Evolutionary conservation across 2,888 invertebrate species (phyloP).

Genomic region (Sclerodermus sp.): DNA sequence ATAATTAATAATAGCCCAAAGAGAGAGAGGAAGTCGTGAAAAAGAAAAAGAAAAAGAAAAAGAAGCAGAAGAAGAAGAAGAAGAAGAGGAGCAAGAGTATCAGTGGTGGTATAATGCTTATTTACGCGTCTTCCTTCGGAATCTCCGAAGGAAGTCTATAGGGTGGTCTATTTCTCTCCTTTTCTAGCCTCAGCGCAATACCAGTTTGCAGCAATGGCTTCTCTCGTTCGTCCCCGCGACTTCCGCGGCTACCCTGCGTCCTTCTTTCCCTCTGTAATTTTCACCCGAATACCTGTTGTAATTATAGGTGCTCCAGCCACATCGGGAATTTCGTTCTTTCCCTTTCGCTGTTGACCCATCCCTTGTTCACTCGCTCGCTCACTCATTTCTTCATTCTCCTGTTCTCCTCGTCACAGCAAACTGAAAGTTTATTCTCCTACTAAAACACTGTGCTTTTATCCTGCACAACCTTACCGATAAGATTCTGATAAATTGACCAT

Average conservation of each 20-base stretch:
- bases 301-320: conserved; percentile 47
- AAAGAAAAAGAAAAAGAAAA: no score
- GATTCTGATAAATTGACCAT: no score
- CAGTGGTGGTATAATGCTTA: no score
- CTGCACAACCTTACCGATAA: no score
- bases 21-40: no score
- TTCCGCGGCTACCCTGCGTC: neutral
- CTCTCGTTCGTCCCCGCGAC: neutral
- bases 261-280: conserved; percentile 39
- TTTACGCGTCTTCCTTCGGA: no score
- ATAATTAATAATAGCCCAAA: no score
- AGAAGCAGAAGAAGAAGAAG: no score
- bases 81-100: no score
- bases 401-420: neutral
- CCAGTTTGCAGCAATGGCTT: conserved; percentile 5
- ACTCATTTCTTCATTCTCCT: neutral
- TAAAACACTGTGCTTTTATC: no score
- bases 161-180: neutral
- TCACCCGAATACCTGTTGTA: conserved; percentile 50
- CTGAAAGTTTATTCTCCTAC: no score
- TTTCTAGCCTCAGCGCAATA: neutral
- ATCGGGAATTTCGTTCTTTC: conserved; percentile 18
- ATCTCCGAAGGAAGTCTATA: no score
- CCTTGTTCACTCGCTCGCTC: neutral
- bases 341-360: neutral